A percentile compares a stretch with the other conserved stretches of the same genome.
Conservation (phyloP, 2,797 vertebrate genomes). For the Euthynnus affinis region DNA sequence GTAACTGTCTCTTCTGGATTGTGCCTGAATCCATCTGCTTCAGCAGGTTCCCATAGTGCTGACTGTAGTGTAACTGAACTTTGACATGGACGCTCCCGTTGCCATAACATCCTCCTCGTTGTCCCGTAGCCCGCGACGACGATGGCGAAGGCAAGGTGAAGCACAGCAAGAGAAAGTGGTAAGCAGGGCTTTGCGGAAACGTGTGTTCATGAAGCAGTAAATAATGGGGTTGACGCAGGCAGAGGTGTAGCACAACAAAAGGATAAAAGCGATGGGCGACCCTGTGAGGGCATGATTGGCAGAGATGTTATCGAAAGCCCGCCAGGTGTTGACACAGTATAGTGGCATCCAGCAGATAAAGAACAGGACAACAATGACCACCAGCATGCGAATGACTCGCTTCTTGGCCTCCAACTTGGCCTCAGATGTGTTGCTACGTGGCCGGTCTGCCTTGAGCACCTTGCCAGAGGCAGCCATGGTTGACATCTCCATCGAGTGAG, state of each 20-base stretch:
- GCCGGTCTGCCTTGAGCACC: slow-evolving; percentile 73
- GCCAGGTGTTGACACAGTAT: slow-evolving; percentile 95
- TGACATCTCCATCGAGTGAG: slow-evolving; percentile 90
- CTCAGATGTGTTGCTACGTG: slow-evolving; percentile 88
- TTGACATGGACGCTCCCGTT: slow-evolving; percentile 90
- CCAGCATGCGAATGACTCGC: slow-evolving; percentile 95
- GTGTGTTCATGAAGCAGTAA: slow-evolving; percentile 99
- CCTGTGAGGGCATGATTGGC: slow-evolving; percentile 90
- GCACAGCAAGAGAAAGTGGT: slow-evolving; percentile 88
- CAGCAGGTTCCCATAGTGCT: slow-evolving; percentile 92
- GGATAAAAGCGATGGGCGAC: slow-evolving; percentile 95
- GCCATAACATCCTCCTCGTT: slow-evolving; percentile 87
- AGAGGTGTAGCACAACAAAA: slow-evolving; percentile 92
- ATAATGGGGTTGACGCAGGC: slow-evolving; percentile 95
- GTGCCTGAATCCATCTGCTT: slow-evolving; percentile 49
- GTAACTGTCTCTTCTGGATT: slow-evolving; percentile 52
- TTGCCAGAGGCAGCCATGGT: slow-evolving; percentile 75
- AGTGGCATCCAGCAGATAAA: slow-evolving; percentile 98
- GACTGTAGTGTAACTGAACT: slow-evolving; percentile 96
- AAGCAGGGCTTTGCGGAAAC: slow-evolving; percentile 93
- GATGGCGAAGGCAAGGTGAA: slow-evolving; percentile 73
- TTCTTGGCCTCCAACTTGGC: slow-evolving; percentile 95
- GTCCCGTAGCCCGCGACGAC: slow-evolving; percentile 70
- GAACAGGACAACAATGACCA: slow-evolving; percentile 94
- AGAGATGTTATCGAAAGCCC: slow-evolving; percentile 87